Evolutionary conservation across 1,140 invertebrate species (phyloP).

Genomic region (Eueides isabella): DNA sequence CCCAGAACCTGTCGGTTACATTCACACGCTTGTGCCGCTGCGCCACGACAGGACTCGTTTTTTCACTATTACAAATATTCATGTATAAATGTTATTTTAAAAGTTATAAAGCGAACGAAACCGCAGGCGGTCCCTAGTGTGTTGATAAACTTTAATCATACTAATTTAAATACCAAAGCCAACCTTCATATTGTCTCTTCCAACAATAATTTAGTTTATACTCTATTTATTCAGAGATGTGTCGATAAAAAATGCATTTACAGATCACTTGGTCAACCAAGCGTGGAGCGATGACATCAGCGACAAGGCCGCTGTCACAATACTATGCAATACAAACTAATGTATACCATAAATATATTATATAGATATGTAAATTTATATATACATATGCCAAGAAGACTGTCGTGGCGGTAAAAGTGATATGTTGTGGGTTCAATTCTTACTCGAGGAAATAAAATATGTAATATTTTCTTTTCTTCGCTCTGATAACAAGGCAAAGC

Average conservation of each 20-base stretch:
- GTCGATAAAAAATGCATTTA: background rate
- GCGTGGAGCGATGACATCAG: slow-evolving; percentile 3
- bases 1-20: too few species aligned
- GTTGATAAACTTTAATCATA: too few species aligned
- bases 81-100: too few species aligned
- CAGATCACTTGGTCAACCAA: background rate
- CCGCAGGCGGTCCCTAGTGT: too few species aligned
- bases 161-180: too few species aligned
- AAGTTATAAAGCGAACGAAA: too few species aligned
- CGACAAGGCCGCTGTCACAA: slow-evolving; percentile 5
- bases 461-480: background rate
- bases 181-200: slow-evolving; percentile 1
- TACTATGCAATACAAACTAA: background rate
- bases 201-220: background rate
- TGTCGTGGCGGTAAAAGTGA: background rate
- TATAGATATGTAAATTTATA: background rate
- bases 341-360: slow-evolving; percentile 5
- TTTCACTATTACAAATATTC: too few species aligned
- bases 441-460: background rate
- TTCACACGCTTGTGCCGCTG: too few species aligned
- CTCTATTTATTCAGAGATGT: slow-evolving; percentile 3
- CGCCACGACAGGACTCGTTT: too few species aligned
- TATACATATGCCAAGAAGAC: background rate
- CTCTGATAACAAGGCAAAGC: background rate
- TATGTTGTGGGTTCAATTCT: background rate